phyloP scores from a whole-genome alignment of 2,888 invertebrate genomes.

The Drymonia ruficornis region DNA sequence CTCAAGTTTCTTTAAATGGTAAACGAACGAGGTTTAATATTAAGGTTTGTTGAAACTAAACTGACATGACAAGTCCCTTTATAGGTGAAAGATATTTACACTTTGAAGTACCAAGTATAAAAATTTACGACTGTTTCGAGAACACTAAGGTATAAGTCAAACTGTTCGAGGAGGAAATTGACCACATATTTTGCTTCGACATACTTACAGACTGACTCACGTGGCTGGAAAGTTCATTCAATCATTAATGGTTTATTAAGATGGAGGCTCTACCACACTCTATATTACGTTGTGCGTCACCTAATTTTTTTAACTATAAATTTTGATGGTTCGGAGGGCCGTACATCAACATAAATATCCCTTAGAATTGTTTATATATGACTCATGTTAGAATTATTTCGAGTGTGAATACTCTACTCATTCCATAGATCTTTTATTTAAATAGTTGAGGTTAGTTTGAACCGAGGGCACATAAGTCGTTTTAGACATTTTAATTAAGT shows the following conservation, averaged over 20 bases:
- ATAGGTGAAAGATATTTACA: slow-evolving; percentile 13
- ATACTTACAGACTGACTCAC: slow-evolving; percentile 72
- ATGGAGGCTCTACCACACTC: slow-evolving; percentile 1
- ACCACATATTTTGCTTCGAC: slow-evolving; percentile 60
- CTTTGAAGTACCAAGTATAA: background rate
- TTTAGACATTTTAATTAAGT: background rate
- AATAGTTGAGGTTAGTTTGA: background rate
- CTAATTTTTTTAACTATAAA: background rate
- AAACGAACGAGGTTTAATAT: slow-evolving; percentile 19
- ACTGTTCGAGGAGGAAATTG: slow-evolving; percentile 49
- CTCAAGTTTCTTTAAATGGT: slow-evolving; percentile 12
- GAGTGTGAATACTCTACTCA: slow-evolving; percentile 8
- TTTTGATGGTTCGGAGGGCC: slow-evolving; percentile 13
- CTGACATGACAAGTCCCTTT: slow-evolving; percentile 8
- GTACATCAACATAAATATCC: slow-evolving; percentile 21
- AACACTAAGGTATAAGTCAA: slow-evolving; percentile 20
- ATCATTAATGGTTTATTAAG: slow-evolving; percentile 16
- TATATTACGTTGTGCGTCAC: background rate
- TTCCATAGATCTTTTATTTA: background rate
- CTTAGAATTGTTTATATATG: slow-evolving; percentile 27
- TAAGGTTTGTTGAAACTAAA: slow-evolving; percentile 9
- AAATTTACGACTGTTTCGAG: slow-evolving; percentile 21
- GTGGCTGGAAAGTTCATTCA: slow-evolving; percentile 62
- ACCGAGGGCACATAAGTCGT: background rate
- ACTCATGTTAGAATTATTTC: slow-evolving; percentile 24